phyloP scores from a whole-genome alignment of 2,113 vertebrate species.

The Neopipo cinnamomea region DNA sequence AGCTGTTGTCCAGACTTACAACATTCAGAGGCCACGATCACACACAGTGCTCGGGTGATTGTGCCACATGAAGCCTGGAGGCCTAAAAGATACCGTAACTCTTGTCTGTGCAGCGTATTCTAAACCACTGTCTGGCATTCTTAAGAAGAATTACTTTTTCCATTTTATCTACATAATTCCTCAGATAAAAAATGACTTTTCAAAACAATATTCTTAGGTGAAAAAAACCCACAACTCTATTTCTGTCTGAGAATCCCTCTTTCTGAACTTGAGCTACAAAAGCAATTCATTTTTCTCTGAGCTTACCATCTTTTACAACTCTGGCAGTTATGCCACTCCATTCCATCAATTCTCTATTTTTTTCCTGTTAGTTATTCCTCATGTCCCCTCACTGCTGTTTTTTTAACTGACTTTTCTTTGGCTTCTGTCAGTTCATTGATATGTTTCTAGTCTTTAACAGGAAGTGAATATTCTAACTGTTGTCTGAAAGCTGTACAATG shows the following conservation, averaged over 20 bases:
- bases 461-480: conserved; percentile 42
- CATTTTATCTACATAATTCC: not conserved
- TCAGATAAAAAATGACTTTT: not conserved
- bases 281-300: not conserved
- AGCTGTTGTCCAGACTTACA: not conserved
- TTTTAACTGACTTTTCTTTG: not conserved
- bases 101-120: not conserved
- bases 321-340: not conserved
- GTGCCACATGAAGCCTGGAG: not conserved
- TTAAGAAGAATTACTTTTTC: not conserved
- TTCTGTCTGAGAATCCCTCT: not conserved
- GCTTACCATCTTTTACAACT: not conserved
- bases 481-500: conserved; percentile 29
- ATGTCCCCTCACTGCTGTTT: not conserved
- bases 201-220: accelerated
- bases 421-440: conserved; percentile 13
- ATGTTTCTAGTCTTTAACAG: conserved; percentile 10
- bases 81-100: not conserved
- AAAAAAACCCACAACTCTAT: not conserved
- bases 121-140: not conserved
- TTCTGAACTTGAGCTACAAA: not conserved
- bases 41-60: not conserved
- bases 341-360: not conserved
- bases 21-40: not conserved
- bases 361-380: not conserved